Conservation (phyloP, 2,113 vertebrate genomes). For the Fukomys damarensis region DNA sequence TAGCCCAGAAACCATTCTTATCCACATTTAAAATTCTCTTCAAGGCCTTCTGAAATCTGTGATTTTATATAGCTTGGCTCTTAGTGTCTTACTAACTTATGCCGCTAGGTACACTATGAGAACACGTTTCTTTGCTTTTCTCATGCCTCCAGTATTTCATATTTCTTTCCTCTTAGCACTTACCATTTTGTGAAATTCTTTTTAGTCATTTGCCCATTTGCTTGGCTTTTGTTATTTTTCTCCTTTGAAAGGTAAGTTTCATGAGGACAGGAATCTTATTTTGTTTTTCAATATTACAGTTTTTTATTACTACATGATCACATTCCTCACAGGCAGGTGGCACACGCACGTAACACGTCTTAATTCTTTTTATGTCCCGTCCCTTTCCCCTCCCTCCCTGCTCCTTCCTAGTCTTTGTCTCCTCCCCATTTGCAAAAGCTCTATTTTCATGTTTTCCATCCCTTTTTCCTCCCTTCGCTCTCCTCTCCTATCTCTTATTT, state of each 20-base stretch:
- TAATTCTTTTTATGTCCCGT: background rate
- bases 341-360: background rate
- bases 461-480: background rate
- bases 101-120: background rate
- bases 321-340: background rate
- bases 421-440: too few species aligned
- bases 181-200: background rate
- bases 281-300: background rate
- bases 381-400: background rate
- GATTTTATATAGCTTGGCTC: background rate
- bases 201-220: constrained; percentile 42
- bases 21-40: background rate
- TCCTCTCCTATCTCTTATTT: background rate
- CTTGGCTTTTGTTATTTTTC: constrained; percentile 6
- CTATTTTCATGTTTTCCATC: too few species aligned
- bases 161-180: background rate
- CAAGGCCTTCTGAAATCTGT: background rate
- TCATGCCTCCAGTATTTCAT: background rate
- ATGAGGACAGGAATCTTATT: background rate
- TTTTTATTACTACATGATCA: background rate
- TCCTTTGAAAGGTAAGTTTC: background rate
- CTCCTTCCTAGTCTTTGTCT: background rate
- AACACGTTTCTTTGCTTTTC: background rate
- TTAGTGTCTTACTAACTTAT: constrained; percentile 21
- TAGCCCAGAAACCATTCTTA: background rate